These are phyloP conservation scores for Bhutanitis thaidina DNA, from an alignment of 2,888 invertebrate species.

Conservation along the genomic window DNA sequence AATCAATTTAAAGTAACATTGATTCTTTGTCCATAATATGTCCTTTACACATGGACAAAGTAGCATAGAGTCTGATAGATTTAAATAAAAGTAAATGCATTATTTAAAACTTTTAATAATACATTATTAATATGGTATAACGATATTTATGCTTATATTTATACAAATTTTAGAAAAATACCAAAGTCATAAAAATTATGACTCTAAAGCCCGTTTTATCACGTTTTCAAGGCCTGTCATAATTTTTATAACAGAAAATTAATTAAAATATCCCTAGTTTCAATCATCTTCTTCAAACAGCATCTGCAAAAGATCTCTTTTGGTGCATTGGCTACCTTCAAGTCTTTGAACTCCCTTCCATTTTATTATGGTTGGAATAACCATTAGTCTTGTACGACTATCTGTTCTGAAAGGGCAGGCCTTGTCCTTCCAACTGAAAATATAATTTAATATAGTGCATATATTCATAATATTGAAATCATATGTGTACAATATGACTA, in stretches of 20 bases:
- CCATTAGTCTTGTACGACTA: conserved; percentile 83
- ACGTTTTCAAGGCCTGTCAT: too few species aligned
- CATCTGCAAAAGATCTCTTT: conserved; percentile 87
- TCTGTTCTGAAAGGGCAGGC: conserved; percentile 91
- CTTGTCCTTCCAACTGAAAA: conserved; percentile 89
- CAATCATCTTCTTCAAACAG: conserved; percentile 86
- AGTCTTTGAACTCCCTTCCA: conserved; percentile 90
- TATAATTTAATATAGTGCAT: too few species aligned
- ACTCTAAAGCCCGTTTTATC: neutral
- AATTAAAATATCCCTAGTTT: neutral
- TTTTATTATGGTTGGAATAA: conserved; percentile 89
- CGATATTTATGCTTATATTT: conserved; percentile 1
- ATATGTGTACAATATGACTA: too few species aligned
- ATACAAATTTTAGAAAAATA: neutral
- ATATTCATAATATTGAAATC: too few species aligned
- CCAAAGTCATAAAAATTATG: neutral
- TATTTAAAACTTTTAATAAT: too few species aligned
- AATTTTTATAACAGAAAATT: too few species aligned
- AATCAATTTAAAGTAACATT: too few species aligned
- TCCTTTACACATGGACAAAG: too few species aligned
- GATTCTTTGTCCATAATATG: too few species aligned
- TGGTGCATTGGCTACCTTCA: conserved; percentile 88
- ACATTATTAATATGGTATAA: too few species aligned
- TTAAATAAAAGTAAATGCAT: too few species aligned
- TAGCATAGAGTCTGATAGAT: too few species aligned